Percentiles rank a stretch among this genome's conserved stretches.
These are phyloP conservation scores for Cardiocondyla obscurior DNA, from an alignment of 1,140 invertebrate genomes.

Conservation along the genomic window DNA sequence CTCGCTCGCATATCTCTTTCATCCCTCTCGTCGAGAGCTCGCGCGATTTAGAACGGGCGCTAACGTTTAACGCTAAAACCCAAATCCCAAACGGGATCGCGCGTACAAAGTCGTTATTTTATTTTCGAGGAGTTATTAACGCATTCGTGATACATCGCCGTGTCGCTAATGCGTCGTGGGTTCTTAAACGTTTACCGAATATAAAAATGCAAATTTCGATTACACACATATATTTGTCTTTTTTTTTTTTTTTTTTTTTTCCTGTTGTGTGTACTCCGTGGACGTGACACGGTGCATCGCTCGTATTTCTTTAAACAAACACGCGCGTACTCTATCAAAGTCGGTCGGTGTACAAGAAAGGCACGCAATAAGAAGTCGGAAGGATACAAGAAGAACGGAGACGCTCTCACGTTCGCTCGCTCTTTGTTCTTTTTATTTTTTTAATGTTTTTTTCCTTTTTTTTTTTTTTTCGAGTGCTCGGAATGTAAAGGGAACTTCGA, in stretches of 20 bases:
- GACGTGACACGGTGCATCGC: background rate
- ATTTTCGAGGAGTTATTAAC: background rate
- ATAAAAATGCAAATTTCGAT: conserved; percentile 47
- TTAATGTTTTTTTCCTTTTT: conserved; percentile 5
- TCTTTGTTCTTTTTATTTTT: background rate
- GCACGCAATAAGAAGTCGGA: conserved; percentile 78
- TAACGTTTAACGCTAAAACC: background rate
- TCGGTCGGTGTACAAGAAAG: conserved; percentile 75
- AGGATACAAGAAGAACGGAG: conserved; percentile 66
- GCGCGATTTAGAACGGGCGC: background rate
- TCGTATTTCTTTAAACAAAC: conserved; percentile 4
- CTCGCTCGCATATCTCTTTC: background rate
- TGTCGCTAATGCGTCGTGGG: background rate
- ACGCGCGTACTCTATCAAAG: background rate
- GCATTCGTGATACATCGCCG: background rate
- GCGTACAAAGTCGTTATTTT: background rate
- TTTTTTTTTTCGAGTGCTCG: background rate
- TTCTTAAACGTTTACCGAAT: conserved; percentile 4
- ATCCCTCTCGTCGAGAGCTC: background rate
- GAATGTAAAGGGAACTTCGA: conserved; percentile 1
- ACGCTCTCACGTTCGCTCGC: background rate
- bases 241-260: no score
- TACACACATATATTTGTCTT: background rate
- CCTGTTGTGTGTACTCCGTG: background rate
- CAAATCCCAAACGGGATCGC: no score